Conservation (phyloP, 2,113 vertebrate species). For the Haplotaxodon microlepis region DNA sequence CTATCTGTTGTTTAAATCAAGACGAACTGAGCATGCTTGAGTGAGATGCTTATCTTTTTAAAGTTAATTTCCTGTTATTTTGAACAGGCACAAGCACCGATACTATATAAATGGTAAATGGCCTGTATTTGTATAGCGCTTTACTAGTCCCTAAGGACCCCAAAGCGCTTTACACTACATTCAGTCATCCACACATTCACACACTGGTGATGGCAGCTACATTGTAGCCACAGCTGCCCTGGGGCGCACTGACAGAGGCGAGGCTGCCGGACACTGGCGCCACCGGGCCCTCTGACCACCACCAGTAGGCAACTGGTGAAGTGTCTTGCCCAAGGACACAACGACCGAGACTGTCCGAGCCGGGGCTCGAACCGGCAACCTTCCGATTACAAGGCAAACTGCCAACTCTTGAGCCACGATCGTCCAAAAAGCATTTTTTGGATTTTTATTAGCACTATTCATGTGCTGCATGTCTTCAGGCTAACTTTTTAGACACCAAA, state of each 20-base stretch:
- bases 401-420: rapidly evolving
- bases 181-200: no score
- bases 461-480: not conserved
- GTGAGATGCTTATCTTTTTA: not conserved
- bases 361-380: rapidly evolving
- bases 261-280: rapidly evolving
- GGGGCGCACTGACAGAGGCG: no score
- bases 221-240: rapidly evolving
- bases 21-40: not conserved
- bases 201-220: no score
- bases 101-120: rapidly evolving
- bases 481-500: not conserved
- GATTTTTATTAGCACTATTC: not conserved
- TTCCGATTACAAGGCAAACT: no score
- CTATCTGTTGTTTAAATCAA: not conserved
- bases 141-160: no score
- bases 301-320: no score
- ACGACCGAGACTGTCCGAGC: rapidly evolving
- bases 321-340: no score
- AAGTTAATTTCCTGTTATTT: not conserved
- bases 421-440: no score
- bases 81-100: not conserved
- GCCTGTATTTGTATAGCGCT: rapidly evolving
- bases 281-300: no score
- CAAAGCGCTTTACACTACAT: no score